These are phyloP conservation scores for Oostethus manadensis DNA, from an alignment of 2,113 vertebrate species.

Conservation along the genomic window DNA sequence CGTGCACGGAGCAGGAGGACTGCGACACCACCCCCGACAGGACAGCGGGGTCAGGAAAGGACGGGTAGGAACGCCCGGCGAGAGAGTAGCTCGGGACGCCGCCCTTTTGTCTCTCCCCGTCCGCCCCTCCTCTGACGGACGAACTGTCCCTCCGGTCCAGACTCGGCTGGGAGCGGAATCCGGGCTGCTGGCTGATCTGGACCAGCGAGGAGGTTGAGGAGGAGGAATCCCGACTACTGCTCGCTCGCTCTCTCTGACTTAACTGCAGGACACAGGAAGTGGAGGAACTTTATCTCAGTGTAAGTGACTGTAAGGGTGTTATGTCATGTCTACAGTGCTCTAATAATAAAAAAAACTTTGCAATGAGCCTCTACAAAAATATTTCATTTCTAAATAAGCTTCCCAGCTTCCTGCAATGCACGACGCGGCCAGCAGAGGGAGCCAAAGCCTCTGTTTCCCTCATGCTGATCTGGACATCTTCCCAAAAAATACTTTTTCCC, in stretches of 20 bases:
- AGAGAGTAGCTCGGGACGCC: conserved; percentile 70
- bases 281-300: neutral
- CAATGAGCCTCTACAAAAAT: no score
- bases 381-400: no score
- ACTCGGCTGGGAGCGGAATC: conserved; percentile 91
- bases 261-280: conserved; percentile 65
- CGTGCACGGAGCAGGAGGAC: conserved; percentile 86
- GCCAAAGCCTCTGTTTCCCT: no score
- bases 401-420: no score
- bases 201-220: conserved; percentile 78
- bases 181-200: conserved; percentile 83
- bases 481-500: no score
- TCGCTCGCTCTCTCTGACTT: conserved; percentile 79
- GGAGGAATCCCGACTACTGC: conserved; percentile 84
- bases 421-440: no score
- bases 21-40: conserved; percentile 73
- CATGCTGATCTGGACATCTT: no score
- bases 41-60: conserved; percentile 81
- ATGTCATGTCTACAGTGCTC: no score
- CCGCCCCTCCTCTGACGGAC: conserved; percentile 28
- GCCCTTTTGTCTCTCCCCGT: conserved; percentile 36
- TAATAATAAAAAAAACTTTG: no score
- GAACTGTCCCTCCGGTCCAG: conserved; percentile 74
- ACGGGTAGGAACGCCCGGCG: conserved; percentile 72
- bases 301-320: no score